phyloP scores from a whole-genome alignment of 2,797 vertebrate species.

The Hybognathus amarus region DNA sequence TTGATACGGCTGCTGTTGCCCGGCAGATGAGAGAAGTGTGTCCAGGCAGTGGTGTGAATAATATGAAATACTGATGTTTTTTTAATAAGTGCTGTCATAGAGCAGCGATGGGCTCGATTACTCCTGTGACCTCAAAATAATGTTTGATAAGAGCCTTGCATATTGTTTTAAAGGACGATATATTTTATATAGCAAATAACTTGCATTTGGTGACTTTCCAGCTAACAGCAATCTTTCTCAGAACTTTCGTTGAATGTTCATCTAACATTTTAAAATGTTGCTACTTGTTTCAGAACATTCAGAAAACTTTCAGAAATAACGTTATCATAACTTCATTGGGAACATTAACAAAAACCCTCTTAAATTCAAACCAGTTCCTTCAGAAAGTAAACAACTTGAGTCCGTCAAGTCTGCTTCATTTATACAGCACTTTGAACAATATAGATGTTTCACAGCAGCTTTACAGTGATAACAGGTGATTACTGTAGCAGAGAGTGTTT shows the following conservation, averaged over 20 bases:
- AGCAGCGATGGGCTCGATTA: background rate
- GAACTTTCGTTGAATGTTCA: background rate
- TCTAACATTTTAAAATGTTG: background rate
- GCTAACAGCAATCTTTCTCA: background rate
- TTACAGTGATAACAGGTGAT: too few relatives aligned
- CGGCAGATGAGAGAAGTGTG: constrained; percentile 58
- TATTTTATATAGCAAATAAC: too few relatives aligned
- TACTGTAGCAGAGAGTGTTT: too few relatives aligned
- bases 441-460: too few relatives aligned
- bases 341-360: background rate
- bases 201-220: background rate
- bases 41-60: constrained; percentile 48
- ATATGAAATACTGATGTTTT: background rate
- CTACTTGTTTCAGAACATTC: background rate
- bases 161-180: background rate
- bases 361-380: background rate
- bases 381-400: background rate
- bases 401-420: too few relatives aligned
- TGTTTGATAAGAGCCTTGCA: background rate
- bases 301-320: background rate
- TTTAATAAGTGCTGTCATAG: constrained; percentile 4
- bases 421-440: too few relatives aligned
- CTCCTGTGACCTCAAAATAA: background rate
- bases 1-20: constrained; percentile 65
- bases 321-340: background rate